Percentiles rank a stretch among this genome's conserved stretches.
Evolutionary conservation across 2,888 invertebrate species (phyloP).

Genomic region (Cheiracanthium punctorium): DNA sequence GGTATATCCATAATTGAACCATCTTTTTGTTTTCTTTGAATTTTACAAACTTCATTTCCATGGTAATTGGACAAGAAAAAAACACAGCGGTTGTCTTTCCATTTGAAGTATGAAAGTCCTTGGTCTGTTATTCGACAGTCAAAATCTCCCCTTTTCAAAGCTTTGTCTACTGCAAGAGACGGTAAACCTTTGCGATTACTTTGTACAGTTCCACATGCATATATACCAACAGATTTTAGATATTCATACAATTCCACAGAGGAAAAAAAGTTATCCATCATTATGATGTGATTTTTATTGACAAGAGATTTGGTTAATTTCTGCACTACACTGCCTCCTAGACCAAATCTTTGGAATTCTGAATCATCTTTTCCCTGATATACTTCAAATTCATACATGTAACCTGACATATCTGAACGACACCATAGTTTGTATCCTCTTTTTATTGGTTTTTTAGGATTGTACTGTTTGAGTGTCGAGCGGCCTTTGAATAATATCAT

Average conservation of each 20-base stretch:
- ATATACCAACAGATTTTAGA: conserved; percentile 5
- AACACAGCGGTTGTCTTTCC: conserved; percentile 40
- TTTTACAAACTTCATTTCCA: conserved; percentile 26
- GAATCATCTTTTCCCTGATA: not conserved
- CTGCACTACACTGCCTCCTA: not conserved
- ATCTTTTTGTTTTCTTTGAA: conserved; percentile 34
- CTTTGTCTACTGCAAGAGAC: conserved; percentile 25
- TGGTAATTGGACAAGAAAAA: conserved; percentile 22
- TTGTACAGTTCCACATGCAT: conserved; percentile 18
- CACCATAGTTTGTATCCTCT: conserved; percentile 37
- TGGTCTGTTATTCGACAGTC: conserved; percentile 19
- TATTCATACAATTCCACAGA: not conserved
- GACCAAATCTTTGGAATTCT: not conserved
- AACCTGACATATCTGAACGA: conserved; percentile 33
- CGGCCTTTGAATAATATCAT: conserved; percentile 34
- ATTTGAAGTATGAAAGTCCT: conserved; percentile 32
- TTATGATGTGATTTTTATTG: conserved; percentile 34
- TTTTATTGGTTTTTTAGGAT: conserved; percentile 25
- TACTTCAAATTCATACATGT: conserved; percentile 32
- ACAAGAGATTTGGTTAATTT: conserved; percentile 21
- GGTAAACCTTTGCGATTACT: conserved; percentile 23
- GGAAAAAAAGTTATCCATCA: conserved; percentile 33
- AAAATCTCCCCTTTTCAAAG: conserved; percentile 24
- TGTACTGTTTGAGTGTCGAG: conserved; percentile 27
- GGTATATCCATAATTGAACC: conserved; percentile 15